Evolutionary conservation across 1,140 invertebrate species (phyloP), one percentile per base, ranked within the genome.

Genomic region (Maconellicoccus hirsutus): DNA sequence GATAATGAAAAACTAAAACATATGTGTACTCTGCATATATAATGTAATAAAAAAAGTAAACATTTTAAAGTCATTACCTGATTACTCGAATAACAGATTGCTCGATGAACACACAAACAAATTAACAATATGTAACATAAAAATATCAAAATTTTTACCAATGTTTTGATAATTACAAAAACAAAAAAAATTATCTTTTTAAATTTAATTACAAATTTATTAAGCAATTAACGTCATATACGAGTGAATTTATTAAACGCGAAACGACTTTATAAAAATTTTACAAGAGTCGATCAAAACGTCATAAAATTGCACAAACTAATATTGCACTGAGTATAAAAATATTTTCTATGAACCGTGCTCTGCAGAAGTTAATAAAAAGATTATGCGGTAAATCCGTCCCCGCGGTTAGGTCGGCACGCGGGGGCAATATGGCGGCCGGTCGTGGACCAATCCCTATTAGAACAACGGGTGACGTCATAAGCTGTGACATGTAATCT

Each of bases 271-370:
- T 66, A 66, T 26, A 66, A 66, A 66, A 66, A 66, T 25, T 66
- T 25, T 66, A 66, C 61, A 66, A 66, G 61, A 66, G 61, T 66
- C 61, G 61, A 59, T 59, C 52, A 59, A 59, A 59, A 59, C 61
- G 61, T 66, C 61, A 66, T 66, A 66, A 66, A 66, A 66, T 66
- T 66, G 61, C 61, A 66, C 61, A 66, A 66, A 66, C 61, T 66
- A 66, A 66, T 66, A 66, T 66, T 66, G 61, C 61, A 66, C 61
- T 66, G 61, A 66, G 61, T 66, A 66, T 66, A 66, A 66, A 66
- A 66, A 66, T 66, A 66, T 66, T 66, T 66, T 66, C 61, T 66
- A 66, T 66, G 61, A 66, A 66, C 61, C 61, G 61, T 66, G 61
- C 25, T 23, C 61, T 8, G 61, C 19, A 66, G 61, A 66, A 66